Conservation (phyloP, 2,888 invertebrate species). For the Heliothis peltigera region DNA sequence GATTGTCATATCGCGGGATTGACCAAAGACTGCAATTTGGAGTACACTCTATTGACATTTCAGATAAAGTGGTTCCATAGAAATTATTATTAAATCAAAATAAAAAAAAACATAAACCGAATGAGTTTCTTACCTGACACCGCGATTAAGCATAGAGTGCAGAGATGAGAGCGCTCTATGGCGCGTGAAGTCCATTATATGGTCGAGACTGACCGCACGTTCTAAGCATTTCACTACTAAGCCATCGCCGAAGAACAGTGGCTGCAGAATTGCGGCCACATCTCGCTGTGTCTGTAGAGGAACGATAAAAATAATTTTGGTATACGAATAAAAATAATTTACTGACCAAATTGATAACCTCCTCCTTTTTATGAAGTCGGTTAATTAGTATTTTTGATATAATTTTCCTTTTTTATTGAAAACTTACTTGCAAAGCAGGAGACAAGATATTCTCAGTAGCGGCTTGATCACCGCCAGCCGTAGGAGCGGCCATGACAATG, state of each 20-base stretch:
- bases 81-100: no score
- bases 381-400: background rate
- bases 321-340: no score
- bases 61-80: no score
- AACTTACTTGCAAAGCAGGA: slow-evolving; percentile 93
- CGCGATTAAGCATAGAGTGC: slow-evolving; percentile 99
- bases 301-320: no score
- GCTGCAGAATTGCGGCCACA: slow-evolving; percentile 95
- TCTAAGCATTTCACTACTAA: slow-evolving; percentile 97
- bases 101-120: no score
- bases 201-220: slow-evolving; percentile 97
- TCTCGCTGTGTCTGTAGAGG: slow-evolving; percentile 95
- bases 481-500: slow-evolving; percentile 89
- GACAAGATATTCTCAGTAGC: slow-evolving; percentile 94
- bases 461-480: slow-evolving; percentile 89
- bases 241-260: slow-evolving; percentile 97
- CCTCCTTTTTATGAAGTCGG: no score
- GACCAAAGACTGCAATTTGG: no score
- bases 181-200: slow-evolving; percentile 99
- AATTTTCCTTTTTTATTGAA: background rate
- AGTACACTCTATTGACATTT: background rate
- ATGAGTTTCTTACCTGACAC: slow-evolving; percentile 91
- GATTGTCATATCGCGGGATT: no score
- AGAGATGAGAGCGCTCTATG: slow-evolving; percentile 98
- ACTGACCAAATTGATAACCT: no score